Conservation (phyloP, 2,113 vertebrate species). For the Pholis gunnellus region DNA sequence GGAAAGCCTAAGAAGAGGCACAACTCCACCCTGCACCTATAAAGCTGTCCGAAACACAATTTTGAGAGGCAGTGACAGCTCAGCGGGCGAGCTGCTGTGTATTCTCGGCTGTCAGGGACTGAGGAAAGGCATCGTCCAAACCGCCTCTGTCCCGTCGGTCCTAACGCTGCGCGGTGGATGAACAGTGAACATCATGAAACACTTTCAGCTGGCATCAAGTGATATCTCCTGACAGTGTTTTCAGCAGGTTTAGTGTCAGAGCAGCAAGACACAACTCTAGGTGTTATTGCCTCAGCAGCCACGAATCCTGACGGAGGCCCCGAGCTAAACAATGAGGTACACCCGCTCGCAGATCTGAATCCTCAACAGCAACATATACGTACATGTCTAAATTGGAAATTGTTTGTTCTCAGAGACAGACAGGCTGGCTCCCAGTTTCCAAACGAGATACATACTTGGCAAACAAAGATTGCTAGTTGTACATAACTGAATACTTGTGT, state of each 20-base stretch:
- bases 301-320: constrained; percentile 16
- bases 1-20: constrained; percentile 32
- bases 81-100: constrained; percentile 4
- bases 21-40: constrained; percentile 36
- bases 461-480: constrained; percentile 32
- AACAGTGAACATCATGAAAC: not conserved
- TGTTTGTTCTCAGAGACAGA: constrained; percentile 32
- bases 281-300: constrained; percentile 3
- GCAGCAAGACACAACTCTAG: not conserved
- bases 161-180: not conserved
- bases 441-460: constrained; percentile 30
- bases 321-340: constrained; percentile 39
- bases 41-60: constrained; percentile 38
- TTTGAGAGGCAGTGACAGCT: constrained; percentile 36
- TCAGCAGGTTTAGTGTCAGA: constrained; percentile 1
- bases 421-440: constrained; percentile 23
- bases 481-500: constrained; percentile 19
- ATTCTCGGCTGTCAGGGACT: constrained; percentile 20
- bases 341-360: constrained; percentile 36
- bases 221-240: constrained; percentile 7
- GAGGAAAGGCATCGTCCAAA: constrained; percentile 23
- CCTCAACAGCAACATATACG: constrained; percentile 10
- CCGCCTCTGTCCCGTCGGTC: not conserved
- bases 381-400: constrained; percentile 24
- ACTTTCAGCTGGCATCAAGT: constrained; percentile 9